phyloP scores from a whole-genome alignment of 2,888 invertebrate species.

The Acrobasis consociella region DNA sequence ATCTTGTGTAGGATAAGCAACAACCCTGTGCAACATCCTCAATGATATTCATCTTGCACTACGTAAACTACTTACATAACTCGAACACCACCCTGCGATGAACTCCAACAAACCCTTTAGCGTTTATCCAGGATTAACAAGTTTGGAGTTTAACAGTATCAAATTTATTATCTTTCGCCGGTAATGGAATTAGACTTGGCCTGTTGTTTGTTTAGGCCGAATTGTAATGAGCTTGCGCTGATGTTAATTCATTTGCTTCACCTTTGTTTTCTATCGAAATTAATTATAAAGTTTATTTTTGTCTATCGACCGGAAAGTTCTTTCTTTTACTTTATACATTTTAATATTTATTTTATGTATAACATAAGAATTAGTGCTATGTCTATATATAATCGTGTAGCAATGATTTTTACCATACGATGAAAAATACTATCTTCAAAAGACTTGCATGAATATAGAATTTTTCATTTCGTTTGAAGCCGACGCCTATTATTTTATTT shows the following conservation, averaged over 20 bases:
- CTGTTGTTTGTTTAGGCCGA: constrained; percentile 36
- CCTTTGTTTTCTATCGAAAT: constrained; percentile 9
- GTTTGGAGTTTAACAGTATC: constrained; percentile 10
- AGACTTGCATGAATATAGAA: too few relatives aligned
- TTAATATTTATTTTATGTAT: too few relatives aligned
- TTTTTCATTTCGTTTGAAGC: too few relatives aligned
- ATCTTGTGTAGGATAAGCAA: not conserved
- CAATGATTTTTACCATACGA: too few relatives aligned
- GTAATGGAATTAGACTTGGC: constrained; percentile 33
- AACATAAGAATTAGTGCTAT: too few relatives aligned
- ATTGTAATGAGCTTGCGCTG: constrained; percentile 25
- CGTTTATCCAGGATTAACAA: constrained; percentile 9
- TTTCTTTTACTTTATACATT: too few relatives aligned
- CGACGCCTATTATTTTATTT: too few relatives aligned
- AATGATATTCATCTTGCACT: not conserved
- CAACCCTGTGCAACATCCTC: too few relatives aligned
- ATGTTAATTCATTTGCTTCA: constrained; percentile 19
- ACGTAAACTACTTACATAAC: not conserved
- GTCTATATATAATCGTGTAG: too few relatives aligned
- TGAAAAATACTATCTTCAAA: too few relatives aligned
- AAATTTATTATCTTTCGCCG: constrained; percentile 29
- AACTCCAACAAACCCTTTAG: constrained; percentile 7
- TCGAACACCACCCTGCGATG: not conserved
- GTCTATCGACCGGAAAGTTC: not conserved
- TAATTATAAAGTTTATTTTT: not conserved